Evolutionary conservation across 1,140 invertebrate genomes (phyloP).

Genomic region (Xylocopa sonorina): DNA sequence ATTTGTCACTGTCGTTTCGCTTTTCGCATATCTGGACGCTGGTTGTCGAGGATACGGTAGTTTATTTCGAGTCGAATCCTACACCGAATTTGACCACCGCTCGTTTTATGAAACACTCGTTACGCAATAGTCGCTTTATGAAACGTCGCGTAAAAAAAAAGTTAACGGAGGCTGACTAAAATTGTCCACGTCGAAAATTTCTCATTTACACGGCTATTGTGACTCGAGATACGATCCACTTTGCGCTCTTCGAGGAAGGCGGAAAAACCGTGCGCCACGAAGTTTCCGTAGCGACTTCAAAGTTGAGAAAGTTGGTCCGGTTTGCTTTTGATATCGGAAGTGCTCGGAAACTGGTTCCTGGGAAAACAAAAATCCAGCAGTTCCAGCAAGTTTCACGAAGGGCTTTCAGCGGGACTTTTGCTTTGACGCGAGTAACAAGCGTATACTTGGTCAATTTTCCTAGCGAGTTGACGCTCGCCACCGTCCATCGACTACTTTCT

Average conservation of each 20-base stretch:
- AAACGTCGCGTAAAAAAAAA: no score
- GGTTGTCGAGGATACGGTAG: conserved; percentile 39
- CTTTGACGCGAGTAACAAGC: conserved; percentile 8
- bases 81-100: conserved; percentile 21
- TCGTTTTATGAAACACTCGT: no score
- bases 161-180: not conserved
- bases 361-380: not conserved
- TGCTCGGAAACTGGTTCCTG: not conserved
- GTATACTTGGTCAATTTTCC: not conserved
- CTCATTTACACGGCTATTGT: not conserved
- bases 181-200: not conserved
- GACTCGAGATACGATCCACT: not conserved
- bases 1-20: conserved; percentile 57
- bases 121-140: no score
- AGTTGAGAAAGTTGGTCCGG: not conserved
- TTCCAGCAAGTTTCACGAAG: not conserved
- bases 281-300: not conserved
- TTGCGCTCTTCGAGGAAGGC: not conserved
- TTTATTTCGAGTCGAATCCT: conserved; percentile 54
- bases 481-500: not conserved
- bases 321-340: conserved; percentile 6
- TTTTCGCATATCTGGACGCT: conserved; percentile 28
- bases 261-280: not conserved
- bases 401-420: not conserved
- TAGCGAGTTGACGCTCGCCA: not conserved